Evolutionary conservation across 2,113 vertebrate species (phyloP).

Genomic region (Pantherophis guttatus): DNA sequence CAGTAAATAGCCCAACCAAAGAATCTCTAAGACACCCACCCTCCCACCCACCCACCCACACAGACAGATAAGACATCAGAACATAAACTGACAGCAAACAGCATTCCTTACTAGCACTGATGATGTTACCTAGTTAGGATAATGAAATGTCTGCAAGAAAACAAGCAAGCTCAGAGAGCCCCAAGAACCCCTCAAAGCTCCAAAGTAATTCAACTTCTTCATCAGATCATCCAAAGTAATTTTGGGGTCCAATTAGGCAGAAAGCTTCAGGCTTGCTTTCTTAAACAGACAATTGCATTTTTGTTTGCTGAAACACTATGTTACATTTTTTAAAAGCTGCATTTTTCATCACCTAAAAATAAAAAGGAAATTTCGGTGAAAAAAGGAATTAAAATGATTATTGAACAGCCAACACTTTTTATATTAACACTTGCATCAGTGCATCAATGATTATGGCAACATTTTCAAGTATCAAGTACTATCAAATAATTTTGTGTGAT

Average conservation of each 20-base stretch:
- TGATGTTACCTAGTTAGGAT: no score
- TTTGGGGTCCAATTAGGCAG: background rate
- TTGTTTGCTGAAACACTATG: background rate
- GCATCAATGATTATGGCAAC: background rate
- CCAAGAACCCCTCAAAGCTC: no score
- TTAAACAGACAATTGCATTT: background rate
- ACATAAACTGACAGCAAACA: no score
- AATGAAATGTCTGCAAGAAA: no score
- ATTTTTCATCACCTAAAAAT: background rate
- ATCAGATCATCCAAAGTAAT: no score
- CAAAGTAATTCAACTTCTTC: no score
- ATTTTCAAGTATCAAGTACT: background rate
- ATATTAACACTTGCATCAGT: background rate
- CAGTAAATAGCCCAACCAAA: no score
- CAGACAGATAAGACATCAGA: no score
- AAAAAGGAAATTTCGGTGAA: background rate
- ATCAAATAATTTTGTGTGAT: background rate
- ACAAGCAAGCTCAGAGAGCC: no score
- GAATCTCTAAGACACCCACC: no score
- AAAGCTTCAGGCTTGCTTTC: background rate
- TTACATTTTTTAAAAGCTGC: background rate
- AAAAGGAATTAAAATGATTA: background rate
- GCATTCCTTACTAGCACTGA: no score
- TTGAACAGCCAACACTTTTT: background rate
- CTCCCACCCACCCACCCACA: no score